Evolutionary conservation across 2,888 invertebrate species (phyloP), one percentile per base, ranked within the genome.

Genomic region (Eilema depressum): DNA sequence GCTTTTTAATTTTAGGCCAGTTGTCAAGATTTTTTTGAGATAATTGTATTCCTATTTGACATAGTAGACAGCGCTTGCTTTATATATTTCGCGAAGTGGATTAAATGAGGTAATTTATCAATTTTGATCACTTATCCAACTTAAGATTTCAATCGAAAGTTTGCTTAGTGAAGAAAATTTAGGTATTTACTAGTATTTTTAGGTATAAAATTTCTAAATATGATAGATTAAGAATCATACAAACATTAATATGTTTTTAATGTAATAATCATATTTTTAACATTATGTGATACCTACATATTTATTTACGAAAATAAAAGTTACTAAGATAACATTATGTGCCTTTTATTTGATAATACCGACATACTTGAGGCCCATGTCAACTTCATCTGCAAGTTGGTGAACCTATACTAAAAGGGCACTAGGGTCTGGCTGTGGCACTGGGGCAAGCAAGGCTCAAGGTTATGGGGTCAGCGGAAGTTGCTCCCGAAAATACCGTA

Each of bases 301-400:
- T 75, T 79, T 75, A 73, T 73, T 73, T 74, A 70, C 64, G 56
- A 60, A n/a, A 74, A 76, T 82, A 68, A 75, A 78, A 37, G 53
- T 37, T 70, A 66, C 69, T 73, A 73, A 71, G 68, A 73, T 68
- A 70, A 65, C 53, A 53, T 28, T 28, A 28, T 26, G 14, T 59
- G 26, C 17, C 26, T 59, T 60, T 20, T 11, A 60, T 62, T 62
- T 33, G 4, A 62, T 1, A 10, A 60, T 28, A 28, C n/a, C 41
- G 7, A 5, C 7, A 37, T 37, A 11, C 2, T 47, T 20, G 1
- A 20, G 20, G 5, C 41, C 7, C 7, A 33, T 8, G 33, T 33
- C 7, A 8, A 33, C 8, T 33, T 10, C 33, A 33, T 10, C 33
- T 33, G 4, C 7, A 33, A 33, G 8, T 33, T 10, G 33, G 33